Evolutionary conservation across 1,140 invertebrate species (phyloP), one percentile per base, ranked within the genome.

Genomic region (Holotrichia oblita): DNA sequence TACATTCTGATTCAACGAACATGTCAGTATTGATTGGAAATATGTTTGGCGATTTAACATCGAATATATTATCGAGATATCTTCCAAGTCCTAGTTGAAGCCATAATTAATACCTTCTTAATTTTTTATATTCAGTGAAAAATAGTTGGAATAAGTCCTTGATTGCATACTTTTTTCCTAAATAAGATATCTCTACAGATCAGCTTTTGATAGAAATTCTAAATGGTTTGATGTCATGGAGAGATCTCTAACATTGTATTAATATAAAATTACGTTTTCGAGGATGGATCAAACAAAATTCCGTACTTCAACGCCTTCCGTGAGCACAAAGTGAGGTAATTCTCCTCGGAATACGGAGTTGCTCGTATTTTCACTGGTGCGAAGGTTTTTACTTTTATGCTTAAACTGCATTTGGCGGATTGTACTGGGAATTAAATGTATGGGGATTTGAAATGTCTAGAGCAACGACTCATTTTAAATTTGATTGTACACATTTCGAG

Each of bases 401-500:
- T 27, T 20, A 41, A 41, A 14, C 14, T 74, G 27, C 24, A 44
- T 34, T 22, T 42, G 73, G 73, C 41, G 34, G 4, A 44, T 20
- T 74, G 73, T 74, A 41, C 17, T 42, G 73, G 73, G 73, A 74
- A 74, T 74, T 73, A 74, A 41, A 34, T 74, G 73, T 44, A 74
- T 40, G 34, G 34, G 73, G 73, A 41, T 41, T 74, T 74, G n/a
- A 41, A 74, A 74, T 74, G 17, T 74, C 73, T 74, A 74, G 40
- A 74, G 73, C 40, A 44, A 74, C 73, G 73, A 74, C 73, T 74
- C 73, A 74, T 74, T 74, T 74, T 74, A 74, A 74, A 74, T 74
- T 74, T 74, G 73, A 74, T 74, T 74, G 73, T 74, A 74, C 27
- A 44, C 73, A 69, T 22, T 22, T 69, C 61, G 27, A 34, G 22